phyloP scores from a whole-genome alignment of 1,140 invertebrate genomes.

The Calephelis nemesis region DNA sequence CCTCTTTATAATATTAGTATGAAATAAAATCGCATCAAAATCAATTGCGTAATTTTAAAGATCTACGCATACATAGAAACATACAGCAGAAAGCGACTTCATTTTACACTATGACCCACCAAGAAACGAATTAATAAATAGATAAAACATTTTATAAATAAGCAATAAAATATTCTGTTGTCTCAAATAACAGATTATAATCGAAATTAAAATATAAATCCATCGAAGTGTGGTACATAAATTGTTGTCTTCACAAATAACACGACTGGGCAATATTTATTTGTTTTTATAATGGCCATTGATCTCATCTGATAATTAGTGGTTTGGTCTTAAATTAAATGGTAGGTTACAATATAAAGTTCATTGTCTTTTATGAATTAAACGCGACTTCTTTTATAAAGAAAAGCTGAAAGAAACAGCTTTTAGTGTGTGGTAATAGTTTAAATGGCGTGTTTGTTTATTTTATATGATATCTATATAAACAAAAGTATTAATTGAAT shows the following conservation, averaged over 20 bases:
- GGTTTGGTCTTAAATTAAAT: conserved; percentile 8
- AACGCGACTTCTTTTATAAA: background rate
- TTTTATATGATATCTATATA: no score
- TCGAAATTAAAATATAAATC: conserved; percentile 7
- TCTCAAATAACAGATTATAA: background rate
- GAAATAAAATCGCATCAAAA: no score
- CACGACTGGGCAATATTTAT: conserved; percentile 2
- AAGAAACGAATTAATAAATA: background rate
- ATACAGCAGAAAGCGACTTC: no score
- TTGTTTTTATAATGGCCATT: conserved; percentile 6
- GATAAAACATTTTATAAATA: background rate
- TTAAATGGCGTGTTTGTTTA: no score
- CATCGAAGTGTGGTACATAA: background rate
- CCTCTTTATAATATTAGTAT: no score
- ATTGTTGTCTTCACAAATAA: background rate
- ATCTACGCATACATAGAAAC: no score
- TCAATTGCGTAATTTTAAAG: no score
- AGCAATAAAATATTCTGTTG: background rate
- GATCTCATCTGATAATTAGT: conserved; percentile 8
- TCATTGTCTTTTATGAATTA: background rate
- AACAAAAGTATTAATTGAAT: no score
- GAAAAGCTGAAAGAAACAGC: no score
- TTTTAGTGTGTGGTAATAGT: no score
- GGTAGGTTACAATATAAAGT: background rate
- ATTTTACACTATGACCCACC: no score